Percentiles rank a stretch among this genome's conserved stretches.
These are phyloP conservation scores for Menidia beryllina DNA, from an alignment of 2,113 vertebrate species.

Conservation along the genomic window DNA sequence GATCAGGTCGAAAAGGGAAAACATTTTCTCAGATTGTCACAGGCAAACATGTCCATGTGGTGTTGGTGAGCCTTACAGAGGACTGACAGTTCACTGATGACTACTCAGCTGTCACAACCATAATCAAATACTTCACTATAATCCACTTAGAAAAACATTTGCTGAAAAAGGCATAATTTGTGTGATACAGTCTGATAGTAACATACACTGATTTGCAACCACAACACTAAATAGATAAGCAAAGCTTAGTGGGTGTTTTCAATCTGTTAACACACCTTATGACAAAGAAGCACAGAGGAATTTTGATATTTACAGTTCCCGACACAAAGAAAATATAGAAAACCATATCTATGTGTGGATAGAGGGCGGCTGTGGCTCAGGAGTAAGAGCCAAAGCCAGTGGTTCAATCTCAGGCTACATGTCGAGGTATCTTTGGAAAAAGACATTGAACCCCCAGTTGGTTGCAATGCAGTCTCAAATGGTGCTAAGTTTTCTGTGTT, in stretches of 20 bases:
- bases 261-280: not conserved
- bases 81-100: not conserved
- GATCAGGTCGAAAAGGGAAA: conserved; percentile 35
- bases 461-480: too few relatives aligned
- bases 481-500: too few relatives aligned
- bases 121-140: conserved; percentile 54
- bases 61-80: conserved; percentile 21
- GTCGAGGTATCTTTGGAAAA: too few relatives aligned
- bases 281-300: conserved; percentile 1
- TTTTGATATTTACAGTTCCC: conserved; percentile 4
- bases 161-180: conserved; percentile 46
- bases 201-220: conserved; percentile 30
- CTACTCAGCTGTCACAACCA: not conserved
- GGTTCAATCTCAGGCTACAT: too few relatives aligned
- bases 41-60: conserved; percentile 31
- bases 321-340: conserved; percentile 1
- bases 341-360: not conserved
- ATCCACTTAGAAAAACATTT: conserved; percentile 47
- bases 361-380: too few relatives aligned
- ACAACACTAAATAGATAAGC: conserved; percentile 37
- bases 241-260: conserved; percentile 24
- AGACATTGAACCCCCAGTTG: too few relatives aligned
- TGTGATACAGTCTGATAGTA: conserved; percentile 37
- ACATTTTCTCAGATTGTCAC: conserved; percentile 16
- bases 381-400: too few relatives aligned